These are phyloP conservation scores for Drosophila recens DNA, from an alignment of 2,888 invertebrate genomes.

Conservation along the genomic window DNA sequence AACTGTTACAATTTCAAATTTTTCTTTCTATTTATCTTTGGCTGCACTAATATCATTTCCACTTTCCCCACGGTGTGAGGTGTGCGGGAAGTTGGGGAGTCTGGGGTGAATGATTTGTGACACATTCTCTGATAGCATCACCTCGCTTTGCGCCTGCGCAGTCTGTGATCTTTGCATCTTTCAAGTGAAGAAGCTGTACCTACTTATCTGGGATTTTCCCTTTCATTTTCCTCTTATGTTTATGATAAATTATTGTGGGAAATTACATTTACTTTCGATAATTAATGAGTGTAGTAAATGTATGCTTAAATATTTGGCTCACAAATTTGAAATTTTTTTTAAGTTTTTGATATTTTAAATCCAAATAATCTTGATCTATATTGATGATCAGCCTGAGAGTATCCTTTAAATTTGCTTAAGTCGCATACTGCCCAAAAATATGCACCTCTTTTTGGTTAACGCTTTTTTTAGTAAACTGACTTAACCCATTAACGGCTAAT, in stretches of 20 bases:
- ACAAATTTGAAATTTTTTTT: too few relatives aligned
- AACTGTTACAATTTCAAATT: constrained; percentile 74
- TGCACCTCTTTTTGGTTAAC: too few relatives aligned
- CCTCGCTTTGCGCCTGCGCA: constrained; percentile 44
- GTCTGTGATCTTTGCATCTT: constrained; percentile 26
- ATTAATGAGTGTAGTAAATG: background rate
- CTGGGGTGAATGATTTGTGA: constrained; percentile 79
- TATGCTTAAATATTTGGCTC: background rate
- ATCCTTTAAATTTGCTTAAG: too few relatives aligned
- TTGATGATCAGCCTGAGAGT: too few relatives aligned
- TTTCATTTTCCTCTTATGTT: constrained; percentile 27
- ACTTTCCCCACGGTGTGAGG: constrained; percentile 51
- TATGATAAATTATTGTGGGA: constrained; percentile 75
- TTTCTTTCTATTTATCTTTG: constrained; percentile 68
- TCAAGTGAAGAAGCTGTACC: constrained; percentile 28
- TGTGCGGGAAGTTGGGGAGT: constrained; percentile 16
- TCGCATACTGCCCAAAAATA: too few relatives aligned
- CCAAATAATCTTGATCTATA: too few relatives aligned
- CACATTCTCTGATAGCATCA: constrained; percentile 68
- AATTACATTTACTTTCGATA: constrained; percentile 22
- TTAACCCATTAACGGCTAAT: too few relatives aligned
- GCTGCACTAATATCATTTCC: constrained; percentile 69
- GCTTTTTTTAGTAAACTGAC: too few relatives aligned
- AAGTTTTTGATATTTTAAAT: too few relatives aligned
- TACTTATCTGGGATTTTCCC: constrained; percentile 10